A percentile compares a stretch with the other conserved stretches of the same genome.
These are phyloP conservation scores for Dynastes grantii DNA, from an alignment of 2,888 invertebrate genomes.

Conservation along the genomic window DNA sequence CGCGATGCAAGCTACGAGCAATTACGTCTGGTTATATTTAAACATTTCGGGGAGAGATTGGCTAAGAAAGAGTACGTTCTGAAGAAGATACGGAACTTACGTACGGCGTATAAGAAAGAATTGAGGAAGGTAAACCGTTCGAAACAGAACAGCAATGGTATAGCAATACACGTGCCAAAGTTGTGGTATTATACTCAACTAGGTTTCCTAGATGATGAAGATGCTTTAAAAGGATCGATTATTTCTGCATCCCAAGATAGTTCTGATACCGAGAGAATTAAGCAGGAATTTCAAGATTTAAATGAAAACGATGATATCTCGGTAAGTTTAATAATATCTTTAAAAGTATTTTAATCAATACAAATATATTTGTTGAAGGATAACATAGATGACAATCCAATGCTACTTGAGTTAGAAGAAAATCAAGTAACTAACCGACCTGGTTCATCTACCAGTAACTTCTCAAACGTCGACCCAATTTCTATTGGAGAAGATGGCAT, in stretches of 20 bases:
- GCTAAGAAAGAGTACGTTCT: conserved; percentile 13
- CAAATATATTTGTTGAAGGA: background rate
- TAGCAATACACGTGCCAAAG: background rate
- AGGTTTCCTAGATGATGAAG: background rate
- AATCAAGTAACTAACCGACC: background rate
- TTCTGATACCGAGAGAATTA: background rate
- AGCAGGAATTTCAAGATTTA: conserved; percentile 1
- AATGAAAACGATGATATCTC: background rate
- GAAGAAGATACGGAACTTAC: conserved; percentile 9
- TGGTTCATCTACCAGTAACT: background rate
- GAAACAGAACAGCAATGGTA: background rate
- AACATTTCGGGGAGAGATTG: background rate
- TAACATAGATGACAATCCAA: conserved; percentile 2
- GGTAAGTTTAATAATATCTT: background rate
- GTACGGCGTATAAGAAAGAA: conserved; percentile 1
- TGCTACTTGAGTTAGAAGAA: conserved; percentile 1
- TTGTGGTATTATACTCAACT: conserved; percentile 1
- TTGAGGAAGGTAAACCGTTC: background rate
- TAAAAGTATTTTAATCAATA: background rate
- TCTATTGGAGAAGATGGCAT: background rate
- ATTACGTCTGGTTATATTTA: background rate
- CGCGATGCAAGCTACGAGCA: background rate
- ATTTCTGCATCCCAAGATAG: background rate
- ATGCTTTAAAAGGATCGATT: background rate
- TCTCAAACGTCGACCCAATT: background rate